Percentiles rank a stretch among this genome's conserved stretches.
phyloP scores from a whole-genome alignment of 2,113 vertebrate species.

The Aphelocoma coerulescens region DNA sequence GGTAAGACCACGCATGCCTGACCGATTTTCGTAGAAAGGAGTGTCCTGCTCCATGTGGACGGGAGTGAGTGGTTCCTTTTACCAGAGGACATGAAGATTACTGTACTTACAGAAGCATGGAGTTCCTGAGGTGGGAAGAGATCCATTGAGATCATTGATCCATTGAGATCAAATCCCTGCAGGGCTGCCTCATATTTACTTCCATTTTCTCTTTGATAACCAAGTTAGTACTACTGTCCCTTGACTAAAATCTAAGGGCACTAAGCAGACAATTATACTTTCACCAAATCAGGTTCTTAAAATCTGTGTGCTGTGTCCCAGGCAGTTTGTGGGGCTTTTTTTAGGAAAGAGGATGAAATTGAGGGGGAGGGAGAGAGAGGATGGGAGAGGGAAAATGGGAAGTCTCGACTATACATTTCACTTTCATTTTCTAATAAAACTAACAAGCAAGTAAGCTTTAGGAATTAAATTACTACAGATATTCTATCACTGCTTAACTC shows the following conservation, averaged over 20 bases:
- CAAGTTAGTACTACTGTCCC: not conserved
- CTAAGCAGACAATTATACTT: not conserved
- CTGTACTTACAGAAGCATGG: not conserved
- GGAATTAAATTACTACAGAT: not conserved
- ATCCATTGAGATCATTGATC: not conserved
- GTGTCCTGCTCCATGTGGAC: too few relatives aligned
- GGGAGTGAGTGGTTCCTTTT: fast-evolving
- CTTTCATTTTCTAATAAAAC: not conserved
- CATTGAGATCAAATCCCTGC: not conserved
- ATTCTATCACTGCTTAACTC: not conserved
- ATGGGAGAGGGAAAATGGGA: not conserved
- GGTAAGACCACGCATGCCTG: not conserved
- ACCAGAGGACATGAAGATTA: not conserved
- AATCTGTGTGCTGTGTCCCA: not conserved
- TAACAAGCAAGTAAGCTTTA: not conserved
- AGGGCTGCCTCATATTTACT: not conserved
- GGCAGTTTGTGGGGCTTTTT: not conserved
- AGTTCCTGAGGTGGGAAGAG: not conserved
- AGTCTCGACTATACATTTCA: not conserved
- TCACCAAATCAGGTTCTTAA: not conserved
- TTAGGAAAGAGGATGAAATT: not conserved
- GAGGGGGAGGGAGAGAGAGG: fast-evolving
- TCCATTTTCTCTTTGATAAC: not conserved
- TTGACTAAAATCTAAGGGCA: not conserved
- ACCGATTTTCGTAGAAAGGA: not conserved